A percentile compares a stretch with the other conserved stretches of the same genome.
phyloP scores from a whole-genome alignment of 2,113 vertebrate species.

The Bucco capensis region DNA sequence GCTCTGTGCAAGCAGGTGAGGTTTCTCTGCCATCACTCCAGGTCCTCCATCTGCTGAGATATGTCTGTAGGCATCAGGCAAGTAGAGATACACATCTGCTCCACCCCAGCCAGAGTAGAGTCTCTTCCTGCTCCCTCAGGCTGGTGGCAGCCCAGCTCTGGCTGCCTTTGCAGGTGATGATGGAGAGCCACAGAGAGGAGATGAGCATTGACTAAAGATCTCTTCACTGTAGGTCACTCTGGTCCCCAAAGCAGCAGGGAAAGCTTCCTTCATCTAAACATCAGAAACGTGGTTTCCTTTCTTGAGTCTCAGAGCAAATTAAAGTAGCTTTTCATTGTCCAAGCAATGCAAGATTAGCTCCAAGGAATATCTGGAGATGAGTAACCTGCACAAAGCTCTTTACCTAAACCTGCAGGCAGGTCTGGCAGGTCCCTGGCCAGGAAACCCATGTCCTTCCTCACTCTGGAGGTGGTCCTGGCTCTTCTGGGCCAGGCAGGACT shows the following conservation, averaged over 20 bases:
- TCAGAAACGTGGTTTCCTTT: background rate
- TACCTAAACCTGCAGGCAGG: background rate
- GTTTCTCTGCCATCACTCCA: background rate
- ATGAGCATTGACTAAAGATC: background rate
- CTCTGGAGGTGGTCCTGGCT: accelerated
- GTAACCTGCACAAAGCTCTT: accelerated
- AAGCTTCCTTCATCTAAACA: background rate
- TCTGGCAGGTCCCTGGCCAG: background rate
- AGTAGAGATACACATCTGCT: background rate
- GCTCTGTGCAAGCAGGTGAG: background rate
- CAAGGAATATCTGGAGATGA: background rate
- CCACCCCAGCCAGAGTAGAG: background rate
- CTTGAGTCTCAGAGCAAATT: background rate
- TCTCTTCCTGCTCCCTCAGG: accelerated
- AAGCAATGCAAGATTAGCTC: accelerated
- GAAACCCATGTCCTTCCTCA: accelerated
- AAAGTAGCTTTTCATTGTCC: accelerated
- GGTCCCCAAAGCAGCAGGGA: background rate
- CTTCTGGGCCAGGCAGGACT: background rate
- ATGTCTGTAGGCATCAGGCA: background rate
- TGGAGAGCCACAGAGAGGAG: accelerated
- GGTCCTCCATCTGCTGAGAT: accelerated
- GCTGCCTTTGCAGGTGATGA: too few species aligned
- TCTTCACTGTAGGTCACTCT: background rate
- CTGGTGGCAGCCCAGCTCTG: background rate